Conservation (phyloP, 2,888 invertebrate genomes). For the Rhagium mordax region DNA sequence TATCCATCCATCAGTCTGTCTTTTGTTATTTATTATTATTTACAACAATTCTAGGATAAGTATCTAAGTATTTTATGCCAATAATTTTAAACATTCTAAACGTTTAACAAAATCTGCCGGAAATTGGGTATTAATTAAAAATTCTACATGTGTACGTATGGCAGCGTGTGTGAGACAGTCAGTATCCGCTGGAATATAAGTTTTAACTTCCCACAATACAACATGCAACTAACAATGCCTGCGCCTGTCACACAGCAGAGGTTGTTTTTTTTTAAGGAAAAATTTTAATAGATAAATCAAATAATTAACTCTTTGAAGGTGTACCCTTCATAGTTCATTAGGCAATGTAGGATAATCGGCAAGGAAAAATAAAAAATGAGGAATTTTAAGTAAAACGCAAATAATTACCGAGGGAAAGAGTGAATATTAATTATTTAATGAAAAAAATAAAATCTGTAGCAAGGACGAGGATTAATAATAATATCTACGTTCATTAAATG, state of each 20-base stretch:
- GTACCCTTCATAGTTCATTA: conserved; percentile 24
- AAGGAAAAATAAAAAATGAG: conserved; percentile 21
- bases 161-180: neutral
- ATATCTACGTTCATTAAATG: conserved; percentile 17
- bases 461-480: conserved; percentile 24
- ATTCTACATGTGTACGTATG: conserved; percentile 11
- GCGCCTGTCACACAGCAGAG: neutral
- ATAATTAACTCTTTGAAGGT: neutral
- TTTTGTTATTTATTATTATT: no score
- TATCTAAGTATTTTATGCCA: no score
- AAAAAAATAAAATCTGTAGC: conserved; percentile 31
- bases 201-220: neutral
- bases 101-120: conserved; percentile 1
- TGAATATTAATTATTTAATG: conserved; percentile 1
- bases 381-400: conserved; percentile 18
- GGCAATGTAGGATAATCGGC: neutral
- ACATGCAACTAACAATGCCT: neutral
- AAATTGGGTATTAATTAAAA: conserved; percentile 14
- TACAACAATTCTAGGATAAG: no score
- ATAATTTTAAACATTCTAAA: no score
- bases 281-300: neutral
- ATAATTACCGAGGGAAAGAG: neutral
- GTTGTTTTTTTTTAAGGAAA: neutral
- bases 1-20: no score
- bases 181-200: neutral